Conservation (phyloP, 92 coral and sea anemone species). For the Blastomussa wellsi region DNA sequence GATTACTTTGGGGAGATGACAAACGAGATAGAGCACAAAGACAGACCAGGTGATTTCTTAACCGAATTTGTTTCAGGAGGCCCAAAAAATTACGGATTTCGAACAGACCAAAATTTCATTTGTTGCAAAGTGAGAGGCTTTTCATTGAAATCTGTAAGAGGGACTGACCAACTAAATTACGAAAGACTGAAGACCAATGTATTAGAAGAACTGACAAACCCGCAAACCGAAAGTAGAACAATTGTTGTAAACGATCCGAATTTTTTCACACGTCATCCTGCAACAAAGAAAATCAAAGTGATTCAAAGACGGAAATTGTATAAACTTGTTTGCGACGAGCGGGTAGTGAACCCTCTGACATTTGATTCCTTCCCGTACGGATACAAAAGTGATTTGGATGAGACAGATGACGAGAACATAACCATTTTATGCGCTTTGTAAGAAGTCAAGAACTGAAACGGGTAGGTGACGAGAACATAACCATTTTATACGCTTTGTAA, state of each 20-base stretch:
- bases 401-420: too few species aligned
- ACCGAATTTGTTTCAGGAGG: constrained; percentile 32
- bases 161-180: not conserved
- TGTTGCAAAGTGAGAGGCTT: constrained; percentile 31
- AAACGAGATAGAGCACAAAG: constrained; percentile 17
- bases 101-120: not conserved
- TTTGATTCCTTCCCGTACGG: not conserved
- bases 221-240: not conserved
- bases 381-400: too few species aligned
- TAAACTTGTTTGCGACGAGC: too few species aligned
- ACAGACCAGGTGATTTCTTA: constrained; percentile 7
- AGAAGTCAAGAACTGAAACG: too few species aligned
- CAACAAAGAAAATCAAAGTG: not conserved
- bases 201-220: not conserved
- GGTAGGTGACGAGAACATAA: too few species aligned
- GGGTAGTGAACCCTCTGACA: not conserved
- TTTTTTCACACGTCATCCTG: not conserved
- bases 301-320: not conserved
- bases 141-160: constrained; percentile 6
- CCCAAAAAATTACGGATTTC: constrained; percentile 36
- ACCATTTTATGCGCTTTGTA: too few species aligned
- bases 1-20: constrained; percentile 38
- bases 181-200: not conserved
- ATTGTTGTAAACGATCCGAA: not conserved
- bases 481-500: too few species aligned